phyloP scores from a whole-genome alignment of 2,113 vertebrate species.

The Stegostoma tigrinum region DNA sequence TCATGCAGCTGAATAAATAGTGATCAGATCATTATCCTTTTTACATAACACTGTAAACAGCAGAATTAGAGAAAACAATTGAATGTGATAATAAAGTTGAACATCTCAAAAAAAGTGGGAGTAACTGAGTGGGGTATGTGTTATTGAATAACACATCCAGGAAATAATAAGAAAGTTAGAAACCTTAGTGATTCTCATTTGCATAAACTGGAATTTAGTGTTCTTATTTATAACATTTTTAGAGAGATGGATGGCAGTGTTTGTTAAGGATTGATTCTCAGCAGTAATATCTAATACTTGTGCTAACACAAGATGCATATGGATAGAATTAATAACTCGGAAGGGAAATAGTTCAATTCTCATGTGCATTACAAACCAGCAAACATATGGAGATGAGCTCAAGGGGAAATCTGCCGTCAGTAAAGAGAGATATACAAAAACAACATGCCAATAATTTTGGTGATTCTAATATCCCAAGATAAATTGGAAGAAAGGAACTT shows the following conservation, averaged over 20 bases:
- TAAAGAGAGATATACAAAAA: background rate
- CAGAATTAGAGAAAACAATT: background rate
- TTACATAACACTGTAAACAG: background rate
- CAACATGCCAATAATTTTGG: background rate
- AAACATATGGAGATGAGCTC: constrained; percentile 12
- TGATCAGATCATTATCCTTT: background rate
- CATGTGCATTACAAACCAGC: background rate
- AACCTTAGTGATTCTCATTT: background rate
- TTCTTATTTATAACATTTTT: background rate
- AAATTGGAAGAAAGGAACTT: background rate
- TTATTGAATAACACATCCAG: background rate
- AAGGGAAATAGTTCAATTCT: constrained; percentile 31
- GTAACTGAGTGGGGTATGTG: background rate
- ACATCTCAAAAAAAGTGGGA: background rate
- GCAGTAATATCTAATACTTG: background rate
- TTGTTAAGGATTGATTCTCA: background rate
- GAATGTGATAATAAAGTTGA: background rate
- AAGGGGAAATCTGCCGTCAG: background rate
- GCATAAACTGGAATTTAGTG: background rate
- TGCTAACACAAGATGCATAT: constrained; percentile 8
- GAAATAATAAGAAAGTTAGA: background rate
- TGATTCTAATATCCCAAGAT: background rate
- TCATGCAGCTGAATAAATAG: constrained; percentile 12
- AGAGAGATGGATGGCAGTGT: background rate
- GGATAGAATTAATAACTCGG: constrained; percentile 25